Conservation (phyloP, 1,140 invertebrate species). For the Calliphora vicina region DNA sequence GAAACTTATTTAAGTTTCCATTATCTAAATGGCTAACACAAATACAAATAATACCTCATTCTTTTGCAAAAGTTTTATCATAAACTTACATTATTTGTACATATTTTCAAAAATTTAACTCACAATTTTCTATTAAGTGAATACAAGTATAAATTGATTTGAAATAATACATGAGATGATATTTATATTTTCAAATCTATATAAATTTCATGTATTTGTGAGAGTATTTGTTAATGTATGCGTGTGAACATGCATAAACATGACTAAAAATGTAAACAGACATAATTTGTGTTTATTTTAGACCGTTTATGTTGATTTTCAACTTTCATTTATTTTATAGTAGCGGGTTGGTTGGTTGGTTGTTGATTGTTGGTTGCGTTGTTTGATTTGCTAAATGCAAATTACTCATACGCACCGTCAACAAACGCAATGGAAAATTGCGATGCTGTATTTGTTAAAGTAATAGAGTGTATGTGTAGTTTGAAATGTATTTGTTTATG, state of each 20-base stretch:
- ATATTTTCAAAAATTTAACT: too few relatives aligned
- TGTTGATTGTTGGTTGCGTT: background rate
- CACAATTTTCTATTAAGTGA: too few relatives aligned
- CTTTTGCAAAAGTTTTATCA: too few relatives aligned
- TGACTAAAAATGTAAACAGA: conserved; percentile 24
- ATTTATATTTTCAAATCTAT: too few relatives aligned
- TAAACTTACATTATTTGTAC: too few relatives aligned
- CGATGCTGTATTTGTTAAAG: background rate
- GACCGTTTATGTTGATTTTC: conserved; percentile 11
- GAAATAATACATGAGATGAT: too few relatives aligned
- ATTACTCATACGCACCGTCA: background rate
- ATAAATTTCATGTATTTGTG: background rate
- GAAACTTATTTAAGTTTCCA: too few relatives aligned
- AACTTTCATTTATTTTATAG: background rate
- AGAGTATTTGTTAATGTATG: too few relatives aligned
- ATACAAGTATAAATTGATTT: too few relatives aligned
- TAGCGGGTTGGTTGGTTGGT: background rate
- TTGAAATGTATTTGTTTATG: background rate
- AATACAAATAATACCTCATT: too few relatives aligned
- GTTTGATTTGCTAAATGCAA: background rate
- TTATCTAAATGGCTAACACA: too few relatives aligned
- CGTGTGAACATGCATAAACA: conserved; percentile 17
- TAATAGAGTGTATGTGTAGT: background rate
- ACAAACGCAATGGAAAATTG: background rate
- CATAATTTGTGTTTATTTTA: conserved; percentile 25